Percentiles rank a stretch among this genome's conserved stretches.
phyloP scores from a whole-genome alignment of 2,113 vertebrate genomes.

The Vidua macroura region DNA sequence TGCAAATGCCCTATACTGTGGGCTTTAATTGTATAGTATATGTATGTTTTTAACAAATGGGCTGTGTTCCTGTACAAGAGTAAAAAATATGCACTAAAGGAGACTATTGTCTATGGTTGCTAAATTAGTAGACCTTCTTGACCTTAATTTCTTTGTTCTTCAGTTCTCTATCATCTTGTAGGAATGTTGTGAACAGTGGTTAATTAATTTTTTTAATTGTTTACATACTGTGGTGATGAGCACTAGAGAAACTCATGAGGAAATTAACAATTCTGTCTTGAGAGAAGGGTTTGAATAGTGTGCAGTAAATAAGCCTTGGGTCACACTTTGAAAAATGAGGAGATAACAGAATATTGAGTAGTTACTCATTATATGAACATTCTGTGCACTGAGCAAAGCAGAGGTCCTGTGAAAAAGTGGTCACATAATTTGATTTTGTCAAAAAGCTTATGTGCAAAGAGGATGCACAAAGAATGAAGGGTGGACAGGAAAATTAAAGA shows the following conservation, averaged over 20 bases:
- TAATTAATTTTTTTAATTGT: slow-evolving; percentile 65
- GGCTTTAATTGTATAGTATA: not conserved
- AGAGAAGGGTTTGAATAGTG: slow-evolving; percentile 13
- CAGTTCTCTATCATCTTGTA: not conserved
- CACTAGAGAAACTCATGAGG: not conserved
- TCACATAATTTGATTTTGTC: slow-evolving; percentile 29
- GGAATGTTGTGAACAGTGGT: not conserved
- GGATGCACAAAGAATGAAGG: not conserved
- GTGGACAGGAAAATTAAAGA: not conserved
- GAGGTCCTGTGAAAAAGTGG: not conserved
- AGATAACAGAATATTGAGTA: slow-evolving; percentile 38
- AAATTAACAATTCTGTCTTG: slow-evolving; percentile 47
- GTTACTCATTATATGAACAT: slow-evolving; percentile 26
- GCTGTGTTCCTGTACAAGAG: not conserved
- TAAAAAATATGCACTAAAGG: not conserved
- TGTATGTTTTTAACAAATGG: not conserved
- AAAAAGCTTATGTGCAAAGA: not conserved
- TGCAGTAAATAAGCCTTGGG: slow-evolving; percentile 36
- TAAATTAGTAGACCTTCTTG: slow-evolving; percentile 21
- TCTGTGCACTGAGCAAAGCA: not conserved
- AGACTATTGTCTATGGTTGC: not conserved
- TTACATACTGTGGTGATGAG: not conserved
- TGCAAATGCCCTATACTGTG: not conserved
- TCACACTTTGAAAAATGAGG: slow-evolving; percentile 28
- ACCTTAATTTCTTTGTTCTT: slow-evolving; percentile 41